Conservation (phyloP, 2,888 invertebrate genomes). For the Nomada goodeniana region DNA sequence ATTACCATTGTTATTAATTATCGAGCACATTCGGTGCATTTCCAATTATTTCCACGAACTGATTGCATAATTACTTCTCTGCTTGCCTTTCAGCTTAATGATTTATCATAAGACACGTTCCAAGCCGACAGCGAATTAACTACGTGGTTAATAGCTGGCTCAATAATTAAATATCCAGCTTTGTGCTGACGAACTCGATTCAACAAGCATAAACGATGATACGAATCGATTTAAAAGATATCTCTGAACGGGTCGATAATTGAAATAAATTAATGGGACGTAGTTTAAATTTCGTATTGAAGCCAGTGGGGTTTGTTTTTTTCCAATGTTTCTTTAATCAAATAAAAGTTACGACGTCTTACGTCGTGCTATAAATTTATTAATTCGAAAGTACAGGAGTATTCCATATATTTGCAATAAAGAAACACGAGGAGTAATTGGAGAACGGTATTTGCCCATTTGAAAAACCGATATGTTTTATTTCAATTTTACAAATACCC, state of each 20-base stretch:
- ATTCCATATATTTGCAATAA: too few relatives aligned
- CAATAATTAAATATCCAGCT: slow-evolving; percentile 33
- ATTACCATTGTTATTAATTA: neutral
- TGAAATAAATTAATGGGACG: slow-evolving; percentile 17
- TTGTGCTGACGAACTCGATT: neutral
- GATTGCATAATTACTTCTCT: slow-evolving; percentile 18
- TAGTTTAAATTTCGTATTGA: neutral
- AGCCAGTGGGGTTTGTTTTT: neutral
- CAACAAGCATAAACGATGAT: slow-evolving; percentile 3
- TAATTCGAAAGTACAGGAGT: neutral
- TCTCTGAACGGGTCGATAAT: neutral
- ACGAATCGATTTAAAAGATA: slow-evolving; percentile 12
- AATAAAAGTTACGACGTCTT: neutral
- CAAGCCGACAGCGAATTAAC: slow-evolving; percentile 20
- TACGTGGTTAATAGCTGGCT: slow-evolving; percentile 14
- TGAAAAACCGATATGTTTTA: slow-evolving; percentile 22
- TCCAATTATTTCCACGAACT: neutral
- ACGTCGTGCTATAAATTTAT: neutral
- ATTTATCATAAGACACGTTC: slow-evolving; percentile 20
- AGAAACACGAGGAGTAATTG: too few relatives aligned
- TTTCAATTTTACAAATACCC: slow-evolving; percentile 4
- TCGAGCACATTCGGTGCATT: neutral
- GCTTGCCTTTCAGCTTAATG: slow-evolving; percentile 6
- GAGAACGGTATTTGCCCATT: slow-evolving; percentile 19
- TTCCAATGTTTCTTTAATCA: neutral